Evolutionary conservation across 92 coral and sea anemone species (phyloP), one percentile per base, ranked within the genome.

Genomic region (Zoanthus gigantus): DNA sequence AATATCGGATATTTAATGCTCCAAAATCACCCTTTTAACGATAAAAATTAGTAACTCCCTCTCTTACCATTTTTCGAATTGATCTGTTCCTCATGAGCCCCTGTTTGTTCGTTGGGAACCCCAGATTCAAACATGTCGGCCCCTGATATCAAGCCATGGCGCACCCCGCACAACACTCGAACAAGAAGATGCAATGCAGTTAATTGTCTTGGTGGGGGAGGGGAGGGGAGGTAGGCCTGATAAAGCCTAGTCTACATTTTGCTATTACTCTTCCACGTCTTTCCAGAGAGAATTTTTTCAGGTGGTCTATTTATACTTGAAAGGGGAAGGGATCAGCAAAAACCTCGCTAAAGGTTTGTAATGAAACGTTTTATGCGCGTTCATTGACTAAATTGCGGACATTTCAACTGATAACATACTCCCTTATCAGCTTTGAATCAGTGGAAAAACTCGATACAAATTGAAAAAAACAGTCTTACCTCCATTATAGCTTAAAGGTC

Each of bases 141-240:
- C 99, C 99, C 99, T 97, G 97, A 92, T 88, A 90, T 98, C 98
- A 94, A 91, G 91, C 94, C 94, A 89, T 94, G 97, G 97, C 95
- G 94, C 98, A 93, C 99, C 99, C 96, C 93, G 88, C 94, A 88
- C 92, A 72, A 78, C 78, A 63, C 69, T 63, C 69, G 69, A 63
- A 9, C 69, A 63, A 23, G 28, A 63, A 23, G 28, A 13, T 16
- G 28, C 69, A 7, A 23, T 4, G 42, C 42, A 37, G n/a, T n/a
- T n/a, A n/a, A n/a, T 18, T 5, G 9, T 23, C 2, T 63, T 63
- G 31, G 1, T 1, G 9, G 69, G 67, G 29, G 69, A 16, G 30
- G 28, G 69, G 28, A 8, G 69, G 10, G 69, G 69, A 9, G 28
- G 69, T 3, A 28, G 32, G 30, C 9, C 6, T 13, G 17, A 23